These are phyloP conservation scores for Coccyzus lansbergi DNA, from an alignment of 2,797 vertebrate genomes.

Conservation along the genomic window DNA sequence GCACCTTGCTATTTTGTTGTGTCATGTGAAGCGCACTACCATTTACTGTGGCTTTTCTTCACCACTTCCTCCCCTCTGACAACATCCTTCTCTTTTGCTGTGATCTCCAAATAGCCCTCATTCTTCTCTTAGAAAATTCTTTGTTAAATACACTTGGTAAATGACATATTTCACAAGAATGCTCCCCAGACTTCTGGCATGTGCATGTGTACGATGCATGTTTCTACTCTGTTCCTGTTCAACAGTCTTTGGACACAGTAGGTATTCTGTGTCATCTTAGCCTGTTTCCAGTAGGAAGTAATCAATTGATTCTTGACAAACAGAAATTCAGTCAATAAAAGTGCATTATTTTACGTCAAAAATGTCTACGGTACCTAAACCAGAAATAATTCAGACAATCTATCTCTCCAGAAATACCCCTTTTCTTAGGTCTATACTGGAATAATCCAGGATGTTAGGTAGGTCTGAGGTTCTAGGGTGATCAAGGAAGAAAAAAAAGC, in stretches of 20 bases:
- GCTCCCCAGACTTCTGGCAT: not conserved
- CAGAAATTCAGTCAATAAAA: not conserved
- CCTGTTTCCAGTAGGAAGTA: not conserved
- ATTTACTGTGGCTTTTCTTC: not conserved
- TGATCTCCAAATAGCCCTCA: not conserved
- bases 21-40: not conserved
- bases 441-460: not conserved
- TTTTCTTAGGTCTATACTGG: not conserved
- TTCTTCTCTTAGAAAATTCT: not conserved
- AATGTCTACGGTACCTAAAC: not conserved
- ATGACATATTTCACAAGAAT: not conserved
- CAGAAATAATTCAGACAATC: not conserved
- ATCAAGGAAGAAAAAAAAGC: not conserved
- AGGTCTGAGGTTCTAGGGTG: not conserved
- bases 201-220: fast-evolving
- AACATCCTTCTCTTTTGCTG: not conserved
- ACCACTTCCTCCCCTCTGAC: slow-evolving; percentile 40
- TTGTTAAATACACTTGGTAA: not conserved
- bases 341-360: not conserved
- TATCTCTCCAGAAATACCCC: not conserved
- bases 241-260: not conserved
- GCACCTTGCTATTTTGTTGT: not conserved
- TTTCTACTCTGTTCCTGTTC: not conserved
- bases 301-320: not conserved
- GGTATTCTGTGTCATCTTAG: not conserved